Evolutionary conservation across 1,140 invertebrate species (phyloP).

Genomic region (Asobara japonica): DNA sequence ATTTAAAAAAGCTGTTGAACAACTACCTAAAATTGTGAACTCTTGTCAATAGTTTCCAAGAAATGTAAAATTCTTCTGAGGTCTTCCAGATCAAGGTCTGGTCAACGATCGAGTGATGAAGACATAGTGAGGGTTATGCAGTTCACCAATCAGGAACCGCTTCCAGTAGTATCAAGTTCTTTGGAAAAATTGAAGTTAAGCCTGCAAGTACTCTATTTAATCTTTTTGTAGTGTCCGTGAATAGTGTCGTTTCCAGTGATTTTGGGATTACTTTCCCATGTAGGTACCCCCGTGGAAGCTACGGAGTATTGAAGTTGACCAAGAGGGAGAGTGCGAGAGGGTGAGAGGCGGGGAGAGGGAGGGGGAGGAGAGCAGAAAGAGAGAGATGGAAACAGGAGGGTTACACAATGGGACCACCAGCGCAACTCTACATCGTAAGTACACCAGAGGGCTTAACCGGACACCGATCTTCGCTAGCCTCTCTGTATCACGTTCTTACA

Average conservation of each 20-base stretch:
- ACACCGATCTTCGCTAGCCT: neutral
- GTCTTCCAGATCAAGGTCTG: too few species aligned
- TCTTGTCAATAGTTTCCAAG: too few species aligned
- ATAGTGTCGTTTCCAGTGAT: neutral
- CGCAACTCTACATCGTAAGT: constrained; percentile 51
- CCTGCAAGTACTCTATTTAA: too few species aligned
- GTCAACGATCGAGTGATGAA: too few species aligned
- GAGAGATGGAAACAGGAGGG: constrained; percentile 32
- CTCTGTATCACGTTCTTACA: constrained; percentile 19
- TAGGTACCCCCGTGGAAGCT: neutral
- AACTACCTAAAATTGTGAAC: too few species aligned
- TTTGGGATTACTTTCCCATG: neutral
- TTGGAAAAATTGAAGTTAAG: too few species aligned
- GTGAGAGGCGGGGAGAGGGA: constrained; percentile 39
- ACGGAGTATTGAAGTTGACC: neutral
- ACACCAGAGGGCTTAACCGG: constrained; percentile 29
- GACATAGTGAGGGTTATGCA: too few species aligned
- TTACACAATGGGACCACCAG: constrained; percentile 51
- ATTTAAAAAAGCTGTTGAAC: too few species aligned
- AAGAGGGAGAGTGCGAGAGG: constrained; percentile 30
- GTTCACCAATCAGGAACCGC: too few species aligned
- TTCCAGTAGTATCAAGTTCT: too few species aligned
- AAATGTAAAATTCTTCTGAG: too few species aligned
- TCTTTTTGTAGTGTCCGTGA: too few species aligned
- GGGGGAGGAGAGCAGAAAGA: constrained; percentile 14